Conservation (phyloP, 2,113 vertebrate species). For the Nycticorax nycticorax region DNA sequence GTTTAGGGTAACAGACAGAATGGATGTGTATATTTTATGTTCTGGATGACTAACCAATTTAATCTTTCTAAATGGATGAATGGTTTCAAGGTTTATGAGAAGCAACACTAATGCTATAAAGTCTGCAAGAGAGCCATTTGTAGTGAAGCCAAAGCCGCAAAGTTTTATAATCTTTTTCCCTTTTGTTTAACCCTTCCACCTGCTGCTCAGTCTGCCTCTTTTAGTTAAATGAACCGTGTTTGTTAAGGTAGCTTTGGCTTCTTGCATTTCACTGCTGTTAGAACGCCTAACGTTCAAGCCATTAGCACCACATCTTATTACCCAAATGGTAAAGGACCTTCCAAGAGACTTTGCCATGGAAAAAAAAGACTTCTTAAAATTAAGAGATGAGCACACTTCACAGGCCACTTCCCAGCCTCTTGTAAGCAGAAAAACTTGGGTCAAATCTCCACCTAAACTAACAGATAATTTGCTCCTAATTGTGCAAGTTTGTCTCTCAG, state of each 20-base stretch:
- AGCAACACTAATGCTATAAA: constrained; percentile 64
- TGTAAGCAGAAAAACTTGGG: neutral
- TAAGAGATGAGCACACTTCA: neutral
- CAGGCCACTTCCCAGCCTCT: neutral
- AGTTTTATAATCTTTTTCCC: constrained; percentile 62
- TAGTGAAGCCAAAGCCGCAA: constrained; percentile 61
- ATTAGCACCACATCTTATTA: neutral
- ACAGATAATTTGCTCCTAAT: neutral
- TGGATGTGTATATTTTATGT: constrained; percentile 46
- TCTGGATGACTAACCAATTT: constrained; percentile 68
- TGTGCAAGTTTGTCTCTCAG: neutral
- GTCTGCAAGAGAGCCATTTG: constrained; percentile 57
- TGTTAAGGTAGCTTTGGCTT: constrained; percentile 47
- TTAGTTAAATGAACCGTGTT: constrained; percentile 21
- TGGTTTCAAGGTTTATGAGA: constrained; percentile 63
- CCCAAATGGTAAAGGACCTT: neutral
- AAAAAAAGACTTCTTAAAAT: neutral
- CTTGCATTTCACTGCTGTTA: neutral
- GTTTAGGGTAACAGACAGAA: constrained; percentile 53
- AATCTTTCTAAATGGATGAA: constrained; percentile 65
- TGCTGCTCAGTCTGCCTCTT: constrained; percentile 49
- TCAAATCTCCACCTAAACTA: neutral
- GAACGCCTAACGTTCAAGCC: neutral
- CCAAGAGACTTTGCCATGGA: neutral
- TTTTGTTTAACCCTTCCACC: constrained; percentile 69